Evolutionary conservation across 2,113 vertebrate genomes (phyloP), one percentile per base, ranked within the genome.

Genomic region (Noturus placidus): DNA sequence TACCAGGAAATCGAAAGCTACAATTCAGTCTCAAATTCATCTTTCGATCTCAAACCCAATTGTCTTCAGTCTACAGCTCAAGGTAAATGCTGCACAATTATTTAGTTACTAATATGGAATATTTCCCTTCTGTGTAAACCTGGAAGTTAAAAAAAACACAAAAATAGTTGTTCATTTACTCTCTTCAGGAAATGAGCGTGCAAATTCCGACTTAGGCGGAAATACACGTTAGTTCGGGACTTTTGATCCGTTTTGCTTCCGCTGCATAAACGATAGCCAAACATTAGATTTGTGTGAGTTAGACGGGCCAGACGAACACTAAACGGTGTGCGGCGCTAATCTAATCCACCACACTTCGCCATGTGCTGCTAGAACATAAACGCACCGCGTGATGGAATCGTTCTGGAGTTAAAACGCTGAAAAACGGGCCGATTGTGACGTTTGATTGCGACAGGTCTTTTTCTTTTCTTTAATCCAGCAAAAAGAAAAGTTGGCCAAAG

Each of bases 331-430:
- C 50, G 22, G n/a, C 5, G 61, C n/a, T 81, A 56, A 80, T 81
- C 85, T 56, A 38, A 81, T 81, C 38, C 46, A 50, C n/a, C 22
- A 57, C 25, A 54, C 85, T 81, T 54, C 20, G 13, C 85, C 85
- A 86, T 69, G 77, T 86, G 77, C 76, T 81, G 76, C 63, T 42
- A 25, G 4, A 69, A 42, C 50, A 50, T 33, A 35, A 70, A 42
- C 59, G 10, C 50, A 27, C 38, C 8, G 56, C 0, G 30, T 5
- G 19, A 82, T 25, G 33, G 9, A 38, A 35, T 22, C 79, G 38
- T 17, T 50, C 74, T 50, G 42, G 70, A 42, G 19, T 22, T 38
- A 61, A 76, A 50, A 5, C 6, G 46, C 59, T 50, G 15, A 83
- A 52, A 46, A 38, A 59, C 7, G 2, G 13, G 27, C 9, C 30